Evolutionary conservation across 2,113 vertebrate species (phyloP).

Genomic region (Bubo bubo): DNA sequence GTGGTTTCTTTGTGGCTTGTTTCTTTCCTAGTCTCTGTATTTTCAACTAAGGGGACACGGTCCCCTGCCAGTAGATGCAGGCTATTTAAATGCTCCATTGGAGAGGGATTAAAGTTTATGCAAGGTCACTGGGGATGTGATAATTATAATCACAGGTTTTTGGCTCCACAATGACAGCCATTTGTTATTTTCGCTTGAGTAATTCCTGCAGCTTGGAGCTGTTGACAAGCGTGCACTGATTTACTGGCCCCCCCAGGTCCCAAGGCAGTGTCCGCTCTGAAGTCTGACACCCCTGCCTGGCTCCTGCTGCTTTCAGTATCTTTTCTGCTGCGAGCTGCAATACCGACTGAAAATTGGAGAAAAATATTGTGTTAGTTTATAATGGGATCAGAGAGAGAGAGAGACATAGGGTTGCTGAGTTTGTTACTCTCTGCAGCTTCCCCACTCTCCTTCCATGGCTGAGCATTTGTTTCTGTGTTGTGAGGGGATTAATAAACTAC

Average conservation of each 20-base stretch:
- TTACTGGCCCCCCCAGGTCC: conserved; percentile 80
- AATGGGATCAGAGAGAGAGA: conserved; percentile 63
- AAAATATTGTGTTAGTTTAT: conserved; percentile 73
- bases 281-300: conserved; percentile 67
- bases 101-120: conserved; percentile 99
- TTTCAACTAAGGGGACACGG: conserved; percentile 70
- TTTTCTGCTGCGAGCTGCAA: conserved; percentile 66
- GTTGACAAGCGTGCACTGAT: conserved; percentile 98
- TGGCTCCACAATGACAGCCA: conserved; percentile 99
- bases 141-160: conserved; percentile 99
- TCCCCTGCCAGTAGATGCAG: conserved; percentile 84
- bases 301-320: conserved; percentile 69
- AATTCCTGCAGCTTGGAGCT: conserved; percentile 85
- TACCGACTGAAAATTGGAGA: conserved; percentile 66
- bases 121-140: conserved; percentile 99
- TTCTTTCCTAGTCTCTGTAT: conserved; percentile 64
- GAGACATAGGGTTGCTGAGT: background rate
- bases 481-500: conserved; percentile 31
- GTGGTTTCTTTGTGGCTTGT: conserved; percentile 74
- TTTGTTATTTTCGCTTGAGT: conserved; percentile 99
- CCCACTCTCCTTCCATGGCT: background rate
- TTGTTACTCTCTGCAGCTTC: conserved; percentile 32
- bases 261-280: conserved; percentile 74
- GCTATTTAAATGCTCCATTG: conserved; percentile 99
- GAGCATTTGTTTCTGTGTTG: conserved; percentile 19